A percentile compares a stretch with the other conserved stretches of the same genome.
These are phyloP conservation scores for Euura saliciscinereae DNA, from an alignment of 1,140 invertebrate species.

Conservation along the genomic window DNA sequence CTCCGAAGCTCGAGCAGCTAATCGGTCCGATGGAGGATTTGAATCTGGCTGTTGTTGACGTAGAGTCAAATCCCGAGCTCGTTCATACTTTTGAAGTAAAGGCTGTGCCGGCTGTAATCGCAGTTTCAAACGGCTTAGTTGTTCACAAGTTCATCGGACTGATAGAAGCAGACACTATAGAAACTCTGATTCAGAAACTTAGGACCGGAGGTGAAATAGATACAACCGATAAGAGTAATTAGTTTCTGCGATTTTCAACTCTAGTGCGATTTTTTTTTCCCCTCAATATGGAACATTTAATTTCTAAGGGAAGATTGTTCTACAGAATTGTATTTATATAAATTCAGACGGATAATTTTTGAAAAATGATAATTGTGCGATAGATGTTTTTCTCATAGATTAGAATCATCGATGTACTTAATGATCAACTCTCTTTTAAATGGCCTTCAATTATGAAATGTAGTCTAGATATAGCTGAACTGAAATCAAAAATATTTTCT, in stretches of 20 bases:
- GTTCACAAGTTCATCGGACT: slow-evolving; percentile 93
- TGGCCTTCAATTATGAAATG: too few relatives aligned
- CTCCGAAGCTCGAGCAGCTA: slow-evolving; percentile 85
- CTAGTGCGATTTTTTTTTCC: not conserved
- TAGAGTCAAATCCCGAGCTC: slow-evolving; percentile 86
- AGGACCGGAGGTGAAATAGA: slow-evolving; percentile 34
- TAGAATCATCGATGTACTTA: slow-evolving; percentile 3
- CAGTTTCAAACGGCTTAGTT: slow-evolving; percentile 85
- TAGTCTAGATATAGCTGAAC: too few relatives aligned
- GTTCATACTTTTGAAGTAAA: slow-evolving; percentile 85
- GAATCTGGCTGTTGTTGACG: slow-evolving; percentile 89
- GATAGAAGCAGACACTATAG: slow-evolving; percentile 83
- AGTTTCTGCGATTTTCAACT: not conserved
- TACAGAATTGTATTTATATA: too few relatives aligned
- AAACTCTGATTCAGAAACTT: slow-evolving; percentile 81
- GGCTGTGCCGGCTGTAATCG: slow-evolving; percentile 90
- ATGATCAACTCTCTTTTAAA: not conserved
- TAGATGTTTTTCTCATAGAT: not conserved
- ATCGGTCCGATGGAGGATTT: slow-evolving; percentile 79
- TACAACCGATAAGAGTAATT: slow-evolving; percentile 23
- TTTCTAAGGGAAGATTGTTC: too few relatives aligned
- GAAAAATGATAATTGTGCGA: too few relatives aligned
- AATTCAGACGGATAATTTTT: too few relatives aligned
- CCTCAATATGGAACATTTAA: not conserved
- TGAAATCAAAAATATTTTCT: too few relatives aligned